Conservation (phyloP, 2,113 vertebrate species). For the Apteryx mantelli region DNA sequence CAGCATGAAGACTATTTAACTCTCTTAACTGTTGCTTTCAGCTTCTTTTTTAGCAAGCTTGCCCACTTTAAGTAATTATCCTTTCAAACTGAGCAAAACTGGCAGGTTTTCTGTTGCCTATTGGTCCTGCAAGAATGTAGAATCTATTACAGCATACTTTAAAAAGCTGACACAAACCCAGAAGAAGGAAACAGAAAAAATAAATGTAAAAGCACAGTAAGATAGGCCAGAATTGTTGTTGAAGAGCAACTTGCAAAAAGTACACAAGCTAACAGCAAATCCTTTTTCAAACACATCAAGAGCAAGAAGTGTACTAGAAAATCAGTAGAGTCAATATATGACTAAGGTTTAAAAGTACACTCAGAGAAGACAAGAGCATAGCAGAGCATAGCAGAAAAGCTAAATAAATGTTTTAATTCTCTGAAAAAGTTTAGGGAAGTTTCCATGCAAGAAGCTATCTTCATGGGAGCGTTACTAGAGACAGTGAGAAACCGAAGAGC, state of each 20-base stretch:
- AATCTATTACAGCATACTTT: background rate
- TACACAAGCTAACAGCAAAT: background rate
- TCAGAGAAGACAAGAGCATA: background rate
- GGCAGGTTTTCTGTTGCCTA: background rate
- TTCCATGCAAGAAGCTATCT: background rate
- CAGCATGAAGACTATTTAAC: background rate
- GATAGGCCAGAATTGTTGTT: background rate
- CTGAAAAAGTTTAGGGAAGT: background rate
- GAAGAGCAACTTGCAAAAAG: background rate
- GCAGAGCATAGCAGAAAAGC: background rate
- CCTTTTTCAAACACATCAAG: background rate
- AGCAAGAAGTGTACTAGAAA: background rate
- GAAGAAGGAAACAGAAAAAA: background rate
- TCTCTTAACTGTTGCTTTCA: background rate
- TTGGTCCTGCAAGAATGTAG: background rate
- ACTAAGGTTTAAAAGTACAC: background rate
- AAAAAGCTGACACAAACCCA: background rate
- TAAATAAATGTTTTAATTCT: background rate
- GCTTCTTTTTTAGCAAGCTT: background rate
- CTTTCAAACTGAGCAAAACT: background rate
- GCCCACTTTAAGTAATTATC: background rate
- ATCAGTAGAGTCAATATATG: background rate
- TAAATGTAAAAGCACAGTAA: background rate
- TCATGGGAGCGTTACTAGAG: background rate
- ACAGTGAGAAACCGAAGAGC: background rate